Base-by-base conservation (phyloP, 2,888 invertebrate species). In the Amblyjoppa proteus region DNA sequence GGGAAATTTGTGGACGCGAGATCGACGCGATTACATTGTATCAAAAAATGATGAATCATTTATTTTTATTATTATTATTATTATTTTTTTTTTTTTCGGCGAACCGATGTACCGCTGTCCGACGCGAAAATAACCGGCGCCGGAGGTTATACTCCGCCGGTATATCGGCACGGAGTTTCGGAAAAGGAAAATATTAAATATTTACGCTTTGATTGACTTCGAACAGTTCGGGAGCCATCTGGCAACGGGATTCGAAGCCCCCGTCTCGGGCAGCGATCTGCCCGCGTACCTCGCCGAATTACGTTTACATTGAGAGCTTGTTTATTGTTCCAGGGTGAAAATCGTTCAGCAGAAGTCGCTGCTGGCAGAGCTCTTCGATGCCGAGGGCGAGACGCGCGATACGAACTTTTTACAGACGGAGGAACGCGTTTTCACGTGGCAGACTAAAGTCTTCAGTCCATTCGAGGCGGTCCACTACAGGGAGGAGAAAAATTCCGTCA, bases 361-460 rank as follows among this genome's bases (percentile, higher is more conserved):
- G 58, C 89, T 94, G 13, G 92, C 92, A n/a, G 94, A 94, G 64
- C 84, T 94, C 16, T 92, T 94, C 79, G 92, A 92, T 41, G 90
- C 90, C 66, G 93, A 92, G 49, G 90, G 87, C 9, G 94, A 94
- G 83, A 91, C 91, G 9, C 90, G 91, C 34, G 94, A 94, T 75
- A 79, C 91, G 3, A 93, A 93, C 86, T 94, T 91, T 84, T 88
- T 93, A 31, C 90, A 93, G 78, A 80, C 86, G 49, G 94, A 94
- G 82, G 92, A 93, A 34, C 87, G 87, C 73, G 90, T 89, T 74
- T 96, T 97, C 87, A 92, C 93, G 88, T 97, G 97, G 97, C 97
- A 97, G 92, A 95, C 97, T 90, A 97, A 97, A 94, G 93, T 95
- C 0, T 96, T 97, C 82, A 96, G 96, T 87, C 93, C 94, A 9